These are phyloP conservation scores for Anser brachyrhynchus DNA, from an alignment of 2,113 vertebrate species.

Conservation along the genomic window DNA sequence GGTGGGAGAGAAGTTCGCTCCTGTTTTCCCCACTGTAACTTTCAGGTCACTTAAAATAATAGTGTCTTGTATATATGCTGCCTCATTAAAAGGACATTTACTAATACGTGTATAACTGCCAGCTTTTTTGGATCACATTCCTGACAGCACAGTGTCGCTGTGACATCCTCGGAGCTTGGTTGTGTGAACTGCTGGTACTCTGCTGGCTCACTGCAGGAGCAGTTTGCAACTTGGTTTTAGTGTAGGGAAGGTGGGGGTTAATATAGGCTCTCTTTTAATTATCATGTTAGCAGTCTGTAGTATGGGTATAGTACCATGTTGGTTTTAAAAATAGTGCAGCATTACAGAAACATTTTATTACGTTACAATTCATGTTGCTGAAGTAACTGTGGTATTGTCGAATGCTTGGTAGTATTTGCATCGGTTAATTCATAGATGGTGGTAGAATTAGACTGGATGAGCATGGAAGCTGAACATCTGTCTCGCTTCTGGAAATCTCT, in stretches of 20 bases:
- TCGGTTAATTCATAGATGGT: neutral
- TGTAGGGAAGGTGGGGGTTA: neutral
- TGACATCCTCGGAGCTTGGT: neutral
- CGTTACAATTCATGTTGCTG: neutral
- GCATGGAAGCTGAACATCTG: neutral
- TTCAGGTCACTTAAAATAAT: conserved; percentile 41
- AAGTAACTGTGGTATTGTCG: neutral
- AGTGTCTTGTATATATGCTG: neutral
- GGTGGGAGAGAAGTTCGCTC: neutral
- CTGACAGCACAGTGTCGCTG: neutral
- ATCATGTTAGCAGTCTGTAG: neutral
- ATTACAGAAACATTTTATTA: neutral
- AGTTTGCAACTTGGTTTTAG: neutral
- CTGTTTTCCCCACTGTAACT: neutral
- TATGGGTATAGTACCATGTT: neutral
- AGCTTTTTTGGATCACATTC: neutral
- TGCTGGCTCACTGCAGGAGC: neutral
- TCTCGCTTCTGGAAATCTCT: neutral
- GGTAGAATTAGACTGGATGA: neutral
- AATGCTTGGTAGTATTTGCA: neutral
- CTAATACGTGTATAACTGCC: neutral
- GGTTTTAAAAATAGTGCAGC: neutral
- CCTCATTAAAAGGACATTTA: neutral
- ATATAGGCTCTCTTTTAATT: neutral
- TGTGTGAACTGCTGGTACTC: neutral